A percentile compares a stretch with the other conserved stretches of the same genome.
Evolutionary conservation across 2,888 invertebrate species (phyloP).

Genomic region (Lingula anatina): DNA sequence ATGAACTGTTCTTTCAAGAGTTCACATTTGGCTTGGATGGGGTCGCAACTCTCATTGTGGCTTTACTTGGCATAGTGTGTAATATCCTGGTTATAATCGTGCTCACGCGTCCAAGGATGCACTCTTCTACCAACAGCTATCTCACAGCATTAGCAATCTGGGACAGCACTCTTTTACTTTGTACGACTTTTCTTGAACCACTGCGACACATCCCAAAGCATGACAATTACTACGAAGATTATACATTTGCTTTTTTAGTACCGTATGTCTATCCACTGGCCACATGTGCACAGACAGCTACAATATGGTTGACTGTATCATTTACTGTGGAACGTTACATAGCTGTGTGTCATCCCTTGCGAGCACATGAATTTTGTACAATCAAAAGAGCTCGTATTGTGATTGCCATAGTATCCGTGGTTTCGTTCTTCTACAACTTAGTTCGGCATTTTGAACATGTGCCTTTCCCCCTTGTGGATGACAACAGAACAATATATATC

Average conservation of each 20-base stretch:
- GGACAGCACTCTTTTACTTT: constrained; percentile 45
- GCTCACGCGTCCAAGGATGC: constrained; percentile 63
- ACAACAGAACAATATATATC: constrained; percentile 12
- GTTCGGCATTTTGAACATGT: constrained; percentile 60
- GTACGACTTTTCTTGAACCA: constrained; percentile 38
- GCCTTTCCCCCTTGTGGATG: constrained; percentile 14
- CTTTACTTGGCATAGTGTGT: constrained; percentile 65
- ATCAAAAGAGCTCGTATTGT: constrained; percentile 80
- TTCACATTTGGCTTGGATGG: constrained; percentile 30
- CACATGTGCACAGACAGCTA: constrained; percentile 84
- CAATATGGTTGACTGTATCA: constrained; percentile 75
- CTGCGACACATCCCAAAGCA: constrained; percentile 23
- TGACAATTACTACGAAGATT: constrained; percentile 16
- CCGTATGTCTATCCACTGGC: constrained; percentile 64
- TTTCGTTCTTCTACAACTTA: constrained; percentile 79
- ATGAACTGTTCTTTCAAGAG: no score
- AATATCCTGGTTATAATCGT: constrained; percentile 60
- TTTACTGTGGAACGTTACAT: constrained; percentile 84
- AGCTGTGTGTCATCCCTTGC: constrained; percentile 70
- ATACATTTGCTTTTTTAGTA: constrained; percentile 37
- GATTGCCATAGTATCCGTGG: constrained; percentile 73
- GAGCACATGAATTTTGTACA: constrained; percentile 84
- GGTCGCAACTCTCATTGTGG: constrained; percentile 30
- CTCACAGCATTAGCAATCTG: constrained; percentile 46
- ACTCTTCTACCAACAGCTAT: constrained; percentile 65